Conservation (phyloP, 2,113 vertebrate species). For the Dryoscopus gambensis region DNA sequence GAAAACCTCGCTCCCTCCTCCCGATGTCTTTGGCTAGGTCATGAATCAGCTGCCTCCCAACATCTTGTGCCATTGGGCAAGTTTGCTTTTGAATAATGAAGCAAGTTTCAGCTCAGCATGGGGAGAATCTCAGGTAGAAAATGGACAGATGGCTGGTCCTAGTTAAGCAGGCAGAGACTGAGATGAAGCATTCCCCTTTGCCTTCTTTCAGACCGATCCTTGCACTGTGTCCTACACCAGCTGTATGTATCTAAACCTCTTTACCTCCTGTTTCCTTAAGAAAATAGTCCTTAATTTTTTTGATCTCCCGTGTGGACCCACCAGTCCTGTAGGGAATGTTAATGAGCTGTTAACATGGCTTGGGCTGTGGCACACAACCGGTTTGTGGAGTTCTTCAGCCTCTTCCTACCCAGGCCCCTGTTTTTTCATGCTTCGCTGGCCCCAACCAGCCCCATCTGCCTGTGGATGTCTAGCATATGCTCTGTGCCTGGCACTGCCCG, state of each 20-base stretch:
- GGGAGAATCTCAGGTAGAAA: constrained; percentile 74
- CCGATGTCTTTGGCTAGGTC: constrained; percentile 69
- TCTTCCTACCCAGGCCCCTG: constrained; percentile 8
- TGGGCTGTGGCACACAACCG: constrained; percentile 13
- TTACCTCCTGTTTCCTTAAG: constrained; percentile 38
- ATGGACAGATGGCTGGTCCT: constrained; percentile 66
- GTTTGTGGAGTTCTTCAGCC: constrained; percentile 17
- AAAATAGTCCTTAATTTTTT: constrained; percentile 53
- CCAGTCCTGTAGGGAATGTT: constrained; percentile 35
- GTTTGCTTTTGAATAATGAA: constrained; percentile 74
- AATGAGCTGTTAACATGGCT: constrained; percentile 58
- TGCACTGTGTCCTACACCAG: background rate
- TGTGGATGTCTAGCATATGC: constrained; percentile 60
- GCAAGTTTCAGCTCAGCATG: constrained; percentile 70
- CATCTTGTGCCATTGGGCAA: constrained; percentile 58
- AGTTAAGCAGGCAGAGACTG: constrained; percentile 55
- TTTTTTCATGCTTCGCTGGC: constrained; percentile 34
- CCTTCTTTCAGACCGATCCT: constrained; percentile 21
- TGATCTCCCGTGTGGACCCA: constrained; percentile 50
- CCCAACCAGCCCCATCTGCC: constrained; percentile 62
- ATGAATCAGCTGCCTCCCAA: constrained; percentile 72
- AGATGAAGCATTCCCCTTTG: constrained; percentile 47
- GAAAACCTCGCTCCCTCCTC: constrained; percentile 59
- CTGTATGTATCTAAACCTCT: background rate
- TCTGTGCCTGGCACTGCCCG: constrained; percentile 59